A percentile compares a stretch with the other conserved stretches of the same genome.
Conservation (phyloP, 2,797 vertebrate species). For the Notoglanidium macrostoma region DNA sequence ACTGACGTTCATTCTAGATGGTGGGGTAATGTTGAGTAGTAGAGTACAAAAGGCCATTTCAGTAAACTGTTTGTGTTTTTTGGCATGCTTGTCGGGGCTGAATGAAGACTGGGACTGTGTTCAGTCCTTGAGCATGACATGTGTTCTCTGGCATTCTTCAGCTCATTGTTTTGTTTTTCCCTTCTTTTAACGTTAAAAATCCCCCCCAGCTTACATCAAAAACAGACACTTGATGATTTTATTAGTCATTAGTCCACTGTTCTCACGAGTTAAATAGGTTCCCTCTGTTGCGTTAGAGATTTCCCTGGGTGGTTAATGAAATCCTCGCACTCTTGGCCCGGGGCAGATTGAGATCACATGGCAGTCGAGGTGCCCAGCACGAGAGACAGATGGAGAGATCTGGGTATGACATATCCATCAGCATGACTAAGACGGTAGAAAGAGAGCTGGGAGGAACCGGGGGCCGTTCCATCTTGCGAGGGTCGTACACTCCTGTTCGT, state of each 20-base stretch:
- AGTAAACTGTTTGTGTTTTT: not conserved
- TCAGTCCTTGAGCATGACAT: not conserved
- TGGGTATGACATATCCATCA: slow-evolving; percentile 66
- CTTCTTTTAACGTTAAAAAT: not conserved
- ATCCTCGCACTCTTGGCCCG: slow-evolving; percentile 58
- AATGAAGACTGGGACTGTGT: not conserved
- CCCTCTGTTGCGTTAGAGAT: slow-evolving; percentile 34
- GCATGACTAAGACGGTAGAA: slow-evolving; percentile 28
- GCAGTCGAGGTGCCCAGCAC: slow-evolving; percentile 59
- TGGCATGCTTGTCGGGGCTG: not conserved
- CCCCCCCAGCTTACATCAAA: not conserved
- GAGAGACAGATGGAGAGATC: slow-evolving; percentile 67
- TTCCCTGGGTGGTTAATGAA: slow-evolving; percentile 57
- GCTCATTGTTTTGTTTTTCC: not conserved
- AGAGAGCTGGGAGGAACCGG: slow-evolving; percentile 15
- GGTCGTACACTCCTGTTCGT: not conserved
- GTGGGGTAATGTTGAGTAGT: not conserved
- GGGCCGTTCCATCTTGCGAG: slow-evolving; percentile 3
- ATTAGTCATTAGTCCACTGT: slow-evolving; percentile 23
- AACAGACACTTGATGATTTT: slow-evolving; percentile 6
- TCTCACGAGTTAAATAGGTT: slow-evolving; percentile 38
- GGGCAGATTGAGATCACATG: slow-evolving; percentile 58
- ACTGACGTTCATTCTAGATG: not conserved
- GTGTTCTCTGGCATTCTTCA: not conserved
- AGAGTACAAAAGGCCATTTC: not conserved